Base-by-base conservation (phyloP, 2,888 invertebrate genomes). In the Miltochrista miniata region DNA sequence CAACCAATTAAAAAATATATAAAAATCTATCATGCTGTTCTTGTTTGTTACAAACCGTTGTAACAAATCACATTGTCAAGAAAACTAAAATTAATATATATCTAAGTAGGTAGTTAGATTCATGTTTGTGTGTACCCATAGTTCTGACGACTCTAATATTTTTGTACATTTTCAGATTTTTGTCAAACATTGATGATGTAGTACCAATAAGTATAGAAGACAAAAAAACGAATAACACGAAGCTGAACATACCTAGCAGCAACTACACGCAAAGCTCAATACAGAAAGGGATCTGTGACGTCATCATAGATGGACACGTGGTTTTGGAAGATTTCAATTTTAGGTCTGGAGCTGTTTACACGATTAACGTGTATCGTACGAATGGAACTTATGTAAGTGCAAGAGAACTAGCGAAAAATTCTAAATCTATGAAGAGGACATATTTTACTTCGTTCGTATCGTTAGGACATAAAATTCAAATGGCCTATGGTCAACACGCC, bases 281-380 rank as follows among this genome's bases (percentile, higher is more conserved):
- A 24, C 57, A 71, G 1, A 86, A 85, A 53, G 88, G 86, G 2
- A 70, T 51, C 0, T 92, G 87, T 56, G 75, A 92, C 38, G 65
- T 93, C 1, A 38, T 70, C 7, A 61, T 93, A 0, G 75, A 85
- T 46, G 79, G 76, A 0, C 64, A 72, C 24, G 58, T 61, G 29
- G 70, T 91, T 7, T 41, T 85, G 12, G 61, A 70, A 12, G 69
- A 75, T 47, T 90, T 79, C 54, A 58, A 54, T 0, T 82, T 95
- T 1, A 81, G 89, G 64, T 75, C 93, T 4, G 96, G 96, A 0
- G 96, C 95, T 11, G 94, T 95, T 11, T 96, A 95, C 64, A 93
- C 94, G 0, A 70, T 94, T 9, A 82, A 93, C 63, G 74, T 91
- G 51, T 77, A 87, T 68, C 71, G 89, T 61, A 67, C 66, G 0